Evolutionary conservation across 2,888 invertebrate species (phyloP).

Genomic region (Nasonia oneida): DNA sequence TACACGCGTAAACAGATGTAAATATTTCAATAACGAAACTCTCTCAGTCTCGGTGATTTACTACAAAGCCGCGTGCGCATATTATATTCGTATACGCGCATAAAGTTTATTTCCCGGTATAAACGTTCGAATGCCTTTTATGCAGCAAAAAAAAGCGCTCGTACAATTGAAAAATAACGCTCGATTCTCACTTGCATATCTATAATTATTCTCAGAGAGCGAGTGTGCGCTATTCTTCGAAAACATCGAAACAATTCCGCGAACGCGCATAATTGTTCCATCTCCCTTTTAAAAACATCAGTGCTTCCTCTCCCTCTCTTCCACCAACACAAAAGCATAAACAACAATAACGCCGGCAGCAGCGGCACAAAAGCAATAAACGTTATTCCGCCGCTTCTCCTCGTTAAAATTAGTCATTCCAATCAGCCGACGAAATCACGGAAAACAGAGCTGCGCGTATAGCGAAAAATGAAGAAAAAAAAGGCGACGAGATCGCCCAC

Average conservation of each 20-base stretch:
- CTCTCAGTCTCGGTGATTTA: too few relatives aligned
- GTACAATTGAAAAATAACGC: too few relatives aligned
- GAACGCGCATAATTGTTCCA: not conserved
- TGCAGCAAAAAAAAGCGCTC: too few relatives aligned
- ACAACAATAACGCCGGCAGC: not conserved
- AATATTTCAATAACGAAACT: not conserved
- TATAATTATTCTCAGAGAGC: too few relatives aligned
- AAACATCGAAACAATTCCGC: not conserved
- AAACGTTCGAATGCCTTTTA: too few relatives aligned
- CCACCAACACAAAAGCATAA: not conserved
- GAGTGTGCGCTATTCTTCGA: not conserved
- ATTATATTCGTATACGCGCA: too few relatives aligned
- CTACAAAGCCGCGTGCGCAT: too few relatives aligned
- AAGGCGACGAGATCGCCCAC: not conserved
- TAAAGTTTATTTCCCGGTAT: too few relatives aligned
- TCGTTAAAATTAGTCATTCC: constrained; percentile 32
- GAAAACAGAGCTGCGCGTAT: not conserved
- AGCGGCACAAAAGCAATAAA: not conserved
- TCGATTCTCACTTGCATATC: too few relatives aligned
- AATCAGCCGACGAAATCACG: not conserved
- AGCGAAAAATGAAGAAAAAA: not conserved
- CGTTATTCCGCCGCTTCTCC: not conserved
- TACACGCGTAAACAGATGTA: not conserved
- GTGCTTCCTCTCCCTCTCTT: not conserved
- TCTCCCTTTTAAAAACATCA: not conserved